phyloP scores from a whole-genome alignment of 2,888 invertebrate genomes.

The Eupeodes latifasciatus region DNA sequence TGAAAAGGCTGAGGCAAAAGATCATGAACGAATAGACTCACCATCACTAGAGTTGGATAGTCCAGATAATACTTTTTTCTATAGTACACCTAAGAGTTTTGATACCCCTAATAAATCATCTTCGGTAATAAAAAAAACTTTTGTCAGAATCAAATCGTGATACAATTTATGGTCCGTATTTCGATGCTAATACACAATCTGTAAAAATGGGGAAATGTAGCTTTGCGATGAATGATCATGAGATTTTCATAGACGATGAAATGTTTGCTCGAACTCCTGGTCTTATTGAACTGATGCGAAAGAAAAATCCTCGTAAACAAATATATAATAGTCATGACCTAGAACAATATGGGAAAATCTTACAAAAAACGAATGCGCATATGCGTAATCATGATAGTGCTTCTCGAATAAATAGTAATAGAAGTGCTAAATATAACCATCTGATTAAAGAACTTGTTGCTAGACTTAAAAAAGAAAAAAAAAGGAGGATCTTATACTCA shows the following conservation, averaged over 20 bases:
- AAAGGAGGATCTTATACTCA: too few relatives aligned
- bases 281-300: too few relatives aligned
- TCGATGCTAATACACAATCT: slow-evolving; percentile 24
- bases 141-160: slow-evolving; percentile 31
- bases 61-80: neutral
- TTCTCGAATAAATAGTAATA: too few relatives aligned
- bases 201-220: slow-evolving; percentile 15
- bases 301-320: too few relatives aligned
- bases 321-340: too few relatives aligned
- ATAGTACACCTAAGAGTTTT: neutral
- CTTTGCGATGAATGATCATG: slow-evolving; percentile 7
- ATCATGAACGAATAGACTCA: neutral
- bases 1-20: neutral
- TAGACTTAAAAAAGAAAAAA: too few relatives aligned
- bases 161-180: neutral
- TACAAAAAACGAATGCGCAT: too few relatives aligned
- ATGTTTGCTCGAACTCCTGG: too few relatives aligned
- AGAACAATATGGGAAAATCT: too few relatives aligned
- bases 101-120: slow-evolving; percentile 8
- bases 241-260: slow-evolving; percentile 11
- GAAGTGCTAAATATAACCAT: too few relatives aligned
- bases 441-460: too few relatives aligned
- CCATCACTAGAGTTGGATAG: neutral
- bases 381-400: too few relatives aligned
- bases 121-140: neutral